Percentiles rank a stretch among this genome's conserved stretches.
phyloP scores from a whole-genome alignment of 2,888 invertebrate genomes.

The Diloba caeruleocephala region DNA sequence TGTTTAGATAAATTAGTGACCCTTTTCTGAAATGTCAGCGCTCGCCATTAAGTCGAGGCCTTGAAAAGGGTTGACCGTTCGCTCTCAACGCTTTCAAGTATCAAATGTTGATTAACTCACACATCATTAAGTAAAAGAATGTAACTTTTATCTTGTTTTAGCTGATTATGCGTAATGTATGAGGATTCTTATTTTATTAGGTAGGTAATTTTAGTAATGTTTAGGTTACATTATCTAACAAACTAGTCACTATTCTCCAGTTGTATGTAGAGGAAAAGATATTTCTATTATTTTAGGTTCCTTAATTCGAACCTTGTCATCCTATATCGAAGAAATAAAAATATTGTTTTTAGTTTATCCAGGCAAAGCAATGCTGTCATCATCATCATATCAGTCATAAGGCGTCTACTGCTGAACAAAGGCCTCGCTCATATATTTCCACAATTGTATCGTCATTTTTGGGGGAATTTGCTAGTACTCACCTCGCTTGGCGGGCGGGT shows the following conservation, averaged over 20 bases:
- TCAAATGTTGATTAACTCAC: slow-evolving; percentile 68
- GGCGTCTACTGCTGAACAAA: too few relatives aligned
- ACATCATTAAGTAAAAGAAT: slow-evolving; percentile 48
- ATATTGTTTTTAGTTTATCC: too few relatives aligned
- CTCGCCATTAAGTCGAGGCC: slow-evolving; percentile 75
- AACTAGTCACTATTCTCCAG: slow-evolving; percentile 1
- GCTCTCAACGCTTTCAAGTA: slow-evolving; percentile 65
- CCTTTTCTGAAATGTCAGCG: slow-evolving; percentile 86
- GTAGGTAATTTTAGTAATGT: slow-evolving; percentile 8
- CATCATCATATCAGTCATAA: too few relatives aligned
- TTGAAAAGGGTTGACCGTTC: slow-evolving; percentile 77
- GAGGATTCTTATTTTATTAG: slow-evolving; percentile 12
- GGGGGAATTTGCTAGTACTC: too few relatives aligned
- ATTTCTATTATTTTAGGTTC: too few relatives aligned
- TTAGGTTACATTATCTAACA: neutral
- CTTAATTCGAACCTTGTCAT: too few relatives aligned
- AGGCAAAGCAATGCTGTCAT: too few relatives aligned
- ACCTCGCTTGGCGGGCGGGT: too few relatives aligned
- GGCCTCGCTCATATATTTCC: too few relatives aligned
- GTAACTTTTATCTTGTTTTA: slow-evolving; percentile 47
- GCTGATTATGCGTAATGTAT: slow-evolving; percentile 27
- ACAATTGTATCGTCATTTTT: too few relatives aligned
- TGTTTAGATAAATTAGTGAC: slow-evolving; percentile 86
- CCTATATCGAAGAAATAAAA: too few relatives aligned
- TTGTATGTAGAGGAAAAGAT: too few relatives aligned